Evolutionary conservation across 2,888 invertebrate species (phyloP), one percentile per base, ranked within the genome.

Genomic region (Drosophila gaucha): DNA sequence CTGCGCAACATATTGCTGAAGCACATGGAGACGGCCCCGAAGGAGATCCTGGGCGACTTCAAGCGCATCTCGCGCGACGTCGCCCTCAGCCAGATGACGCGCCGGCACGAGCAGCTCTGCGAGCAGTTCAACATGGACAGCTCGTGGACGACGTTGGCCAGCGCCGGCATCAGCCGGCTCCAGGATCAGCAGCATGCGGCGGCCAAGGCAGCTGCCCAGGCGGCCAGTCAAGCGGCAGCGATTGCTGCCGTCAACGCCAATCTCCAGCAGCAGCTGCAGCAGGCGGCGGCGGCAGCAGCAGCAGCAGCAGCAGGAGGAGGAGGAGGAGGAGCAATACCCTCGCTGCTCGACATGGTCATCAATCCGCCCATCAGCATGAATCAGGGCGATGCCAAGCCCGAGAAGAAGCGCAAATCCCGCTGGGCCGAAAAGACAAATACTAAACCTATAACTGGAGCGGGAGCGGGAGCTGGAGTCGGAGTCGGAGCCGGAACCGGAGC

Each of bases 41-140:
- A 97, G 91, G 97, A 97, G 92, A 97, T 97, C 84, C 93, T 97
- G 55, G 97, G 97, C n/a, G 96, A 96, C 89, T 97, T 97, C 84
- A 97, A 97, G 39, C 93, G 97, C 60, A 93, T 97, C 69, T 96
- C 95, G 78, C 93, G 96, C 63, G 96, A 97, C 84, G 95, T 95
- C 68, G 96, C 96, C 0, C 90, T 93, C 76, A 89, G 87, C 41
- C 91, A 93, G 89, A 92, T 94, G 72, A 92, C 92, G 39, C 90
- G 92, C 28, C 92, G 93, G 0, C 93, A 94, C 79, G 92, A 92
- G 43, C 92, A 92, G 65, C 86, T 94, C 22, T 92, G 92, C 58
- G 89, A 90, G 18, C 91, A 93, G 62, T 92, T 90, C 65, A 91
- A 91, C 16, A 76, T 91, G 30, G 90, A 91, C 30, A 91, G 89